Evolutionary conservation across 2,888 invertebrate species (phyloP), one percentile per base, ranked within the genome.

Genomic region (Pinctada fucata): DNA sequence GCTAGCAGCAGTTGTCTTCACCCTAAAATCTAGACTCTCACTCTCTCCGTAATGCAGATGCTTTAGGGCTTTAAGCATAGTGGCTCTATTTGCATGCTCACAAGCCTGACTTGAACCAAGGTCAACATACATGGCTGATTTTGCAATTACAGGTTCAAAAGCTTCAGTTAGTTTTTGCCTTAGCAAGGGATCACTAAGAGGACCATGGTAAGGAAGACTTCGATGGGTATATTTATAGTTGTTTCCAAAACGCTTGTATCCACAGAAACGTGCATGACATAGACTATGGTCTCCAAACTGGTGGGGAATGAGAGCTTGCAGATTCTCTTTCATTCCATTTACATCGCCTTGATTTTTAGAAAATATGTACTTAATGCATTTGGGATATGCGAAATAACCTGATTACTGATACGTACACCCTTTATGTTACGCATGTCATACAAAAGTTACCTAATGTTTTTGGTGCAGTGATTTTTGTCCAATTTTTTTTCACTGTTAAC

Each of bases 271-370:
- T 10, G 63, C 71, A 3, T 74, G n/a, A 48, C 82, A 82, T 8
- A 71, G 47, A 8, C 68, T 74, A 49, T 82, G 79, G 72, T 82
- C 80, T 8, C 80, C 78, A 80, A 80, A 82, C 75, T 80, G 79
- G 63, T 82, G 82, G n/a, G 79, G 82, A 10, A 80, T 72, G 8
- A 78, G 51, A 5, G 82, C 79, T 45, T 71, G 64, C 10, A 82
- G 49, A 58, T 82, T 82, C 52, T 74, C 76, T 48, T 64, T 5
- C 68, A 82, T 48, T 48, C 52, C 76, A 47, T 78, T 68, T 66
- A 63, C 69, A 45, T 79, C 64, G 48, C 73, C 73, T 73, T 82
- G 78, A 68, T 78, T 79, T 73, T 79, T 79, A 3, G 75, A 68
- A 75, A 82, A 79, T 16, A 67, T 68, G 50, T 79, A 77, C n/a